Evolutionary conservation across 2,797 vertebrate species (phyloP).

Genomic region (Enteromius fasciolatus): DNA sequence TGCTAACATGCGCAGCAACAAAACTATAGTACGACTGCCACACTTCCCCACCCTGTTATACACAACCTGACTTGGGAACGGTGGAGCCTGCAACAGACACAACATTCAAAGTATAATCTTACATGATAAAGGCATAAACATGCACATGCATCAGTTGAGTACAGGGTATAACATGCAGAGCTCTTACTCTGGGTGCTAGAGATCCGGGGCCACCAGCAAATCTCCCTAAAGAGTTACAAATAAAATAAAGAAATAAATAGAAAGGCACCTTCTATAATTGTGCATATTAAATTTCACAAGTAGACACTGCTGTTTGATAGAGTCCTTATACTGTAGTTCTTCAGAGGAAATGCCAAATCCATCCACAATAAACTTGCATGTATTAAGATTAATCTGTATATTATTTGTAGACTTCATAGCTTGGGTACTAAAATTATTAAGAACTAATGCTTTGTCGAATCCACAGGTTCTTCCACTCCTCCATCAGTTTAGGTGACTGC

Average conservation of each 20-base stretch:
- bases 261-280: background rate
- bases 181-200: conserved; percentile 78
- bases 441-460: background rate
- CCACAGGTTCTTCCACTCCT: background rate
- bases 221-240: conserved; percentile 74
- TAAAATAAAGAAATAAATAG: background rate
- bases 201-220: conserved; percentile 84
- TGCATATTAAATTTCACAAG: background rate
- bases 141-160: background rate
- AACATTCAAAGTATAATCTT: background rate
- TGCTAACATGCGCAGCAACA: conserved; percentile 89
- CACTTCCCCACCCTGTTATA: conserved; percentile 99
- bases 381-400: background rate
- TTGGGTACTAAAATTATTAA: background rate
- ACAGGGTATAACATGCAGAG: background rate
- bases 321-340: background rate
- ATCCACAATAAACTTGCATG: too few relatives aligned
- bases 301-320: background rate
- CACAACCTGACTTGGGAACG: conserved; percentile 95
- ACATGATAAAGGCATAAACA: background rate
- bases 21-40: conserved; percentile 94
- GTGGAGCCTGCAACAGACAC: conserved; percentile 81
- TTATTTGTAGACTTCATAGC: background rate
- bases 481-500: background rate
- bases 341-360: background rate